These are phyloP conservation scores for Bubo blakistoni DNA, from an alignment of 2,113 vertebrate species.

Conservation along the genomic window DNA sequence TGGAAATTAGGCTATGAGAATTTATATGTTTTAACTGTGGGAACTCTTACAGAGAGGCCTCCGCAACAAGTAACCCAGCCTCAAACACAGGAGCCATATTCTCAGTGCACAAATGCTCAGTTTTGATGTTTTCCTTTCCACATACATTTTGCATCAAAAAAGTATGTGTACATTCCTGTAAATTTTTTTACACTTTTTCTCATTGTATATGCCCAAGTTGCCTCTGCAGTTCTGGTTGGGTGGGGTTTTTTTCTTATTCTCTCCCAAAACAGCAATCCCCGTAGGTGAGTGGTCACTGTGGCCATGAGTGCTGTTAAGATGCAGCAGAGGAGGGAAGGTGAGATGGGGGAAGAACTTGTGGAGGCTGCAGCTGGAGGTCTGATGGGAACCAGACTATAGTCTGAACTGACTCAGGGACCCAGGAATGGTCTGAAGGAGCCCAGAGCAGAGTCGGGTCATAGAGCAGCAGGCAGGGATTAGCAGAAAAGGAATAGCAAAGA, in stretches of 20 bases:
- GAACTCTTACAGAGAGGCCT: background rate
- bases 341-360: background rate
- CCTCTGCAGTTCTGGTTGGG: background rate
- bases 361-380: background rate
- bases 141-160: background rate
- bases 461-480: background rate
- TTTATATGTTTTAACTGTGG: background rate
- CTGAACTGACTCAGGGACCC: background rate
- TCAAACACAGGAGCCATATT: background rate
- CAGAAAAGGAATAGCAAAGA: background rate
- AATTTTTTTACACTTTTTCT: background rate
- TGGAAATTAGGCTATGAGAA: background rate
- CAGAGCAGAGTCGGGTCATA: background rate
- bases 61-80: background rate
- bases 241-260: background rate
- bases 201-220: background rate
- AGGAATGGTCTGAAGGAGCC: background rate
- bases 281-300: background rate
- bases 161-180: background rate
- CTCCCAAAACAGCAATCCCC: background rate
- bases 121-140: background rate
- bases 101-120: background rate
- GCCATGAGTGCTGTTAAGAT: background rate
- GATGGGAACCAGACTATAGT: background rate
- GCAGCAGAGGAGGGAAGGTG: background rate